A percentile compares a stretch with the other conserved stretches of the same genome.
phyloP scores from a whole-genome alignment of 2,888 invertebrate species.

The Erannis defoliaria region DNA sequence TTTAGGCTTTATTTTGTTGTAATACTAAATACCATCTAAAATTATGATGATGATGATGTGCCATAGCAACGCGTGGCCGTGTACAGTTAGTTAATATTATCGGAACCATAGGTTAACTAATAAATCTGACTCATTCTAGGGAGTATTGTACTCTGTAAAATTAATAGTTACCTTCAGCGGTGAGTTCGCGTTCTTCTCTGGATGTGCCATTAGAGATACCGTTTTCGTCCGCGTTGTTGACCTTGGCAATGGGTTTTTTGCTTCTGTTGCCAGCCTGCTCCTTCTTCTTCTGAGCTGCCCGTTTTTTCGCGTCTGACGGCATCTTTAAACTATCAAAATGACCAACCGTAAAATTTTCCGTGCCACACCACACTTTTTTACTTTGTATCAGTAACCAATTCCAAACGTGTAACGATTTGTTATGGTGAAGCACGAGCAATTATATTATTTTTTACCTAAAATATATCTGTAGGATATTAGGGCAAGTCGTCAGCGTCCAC shows the following conservation, averaged over 20 bases:
- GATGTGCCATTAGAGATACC: constrained; percentile 77
- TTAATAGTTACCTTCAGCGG: constrained; percentile 88
- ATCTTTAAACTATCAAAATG: constrained; percentile 82
- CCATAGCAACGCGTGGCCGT: too few relatives aligned
- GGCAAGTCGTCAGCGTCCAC: constrained; percentile 77
- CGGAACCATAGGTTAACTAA: background rate
- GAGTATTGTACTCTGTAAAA: constrained; percentile 5
- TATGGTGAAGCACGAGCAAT: background rate
- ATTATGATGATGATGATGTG: too few relatives aligned
- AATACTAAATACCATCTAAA: too few relatives aligned
- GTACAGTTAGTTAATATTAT: background rate
- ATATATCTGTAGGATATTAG: constrained; percentile 63
- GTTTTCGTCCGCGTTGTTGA: constrained; percentile 84
- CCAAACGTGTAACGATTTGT: constrained; percentile 11
- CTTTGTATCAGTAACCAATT: constrained; percentile 7
- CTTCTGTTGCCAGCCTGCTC: constrained; percentile 94
- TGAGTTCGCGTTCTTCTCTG: constrained; percentile 87
- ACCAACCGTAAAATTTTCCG: constrained; percentile 27
- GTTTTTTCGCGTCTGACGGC: constrained; percentile 99
- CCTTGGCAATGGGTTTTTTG: constrained; percentile 83
- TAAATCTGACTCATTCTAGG: background rate
- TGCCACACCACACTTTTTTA: constrained; percentile 23
- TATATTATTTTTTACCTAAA: constrained; percentile 59
- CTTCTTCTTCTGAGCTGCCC: constrained; percentile 98
- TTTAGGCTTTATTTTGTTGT: too few relatives aligned